Base-by-base conservation (phyloP, 2,113 vertebrate species). In the Procavia capensis region DNA sequence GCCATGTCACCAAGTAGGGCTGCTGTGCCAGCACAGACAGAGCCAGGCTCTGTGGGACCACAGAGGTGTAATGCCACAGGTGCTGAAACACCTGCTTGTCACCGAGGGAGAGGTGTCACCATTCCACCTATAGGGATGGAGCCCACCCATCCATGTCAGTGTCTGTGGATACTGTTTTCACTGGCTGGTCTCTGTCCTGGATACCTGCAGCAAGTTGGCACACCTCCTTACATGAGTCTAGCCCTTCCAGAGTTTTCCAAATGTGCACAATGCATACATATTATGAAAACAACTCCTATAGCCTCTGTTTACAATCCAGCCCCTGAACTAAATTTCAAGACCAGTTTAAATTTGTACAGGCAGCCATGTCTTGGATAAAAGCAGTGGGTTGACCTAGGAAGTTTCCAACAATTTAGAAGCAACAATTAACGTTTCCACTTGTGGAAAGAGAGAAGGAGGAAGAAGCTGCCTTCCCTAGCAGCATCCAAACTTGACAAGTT, bases 321-420 rank as follows among this genome's bases (percentile, higher is more conserved):
- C 3, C n/a, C 16, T 0, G 3, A 36, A 39, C 45, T 11, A 29
- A 86, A 39, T n/a, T 61, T 47, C 9, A 4, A 11, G 19, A 68
- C 25, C 61, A 31, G 61, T 10, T 6, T 9, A 25, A 14, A 11
- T 34, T 27, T 31, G 43, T 29, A 7, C 10, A 2, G 3, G 61
- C 6, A 1, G 47, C 0, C 2, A 5, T 25, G 17, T 6, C 5
- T 13, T 31, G 22, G 22, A 22, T 24, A 1, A n/a, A 25, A 57
- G 13, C 4, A 0, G n/a, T 14, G 41, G 74, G 27, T 22, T 5
- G 22, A 2, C 3, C 22, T 6, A 4, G 10, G n/a, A 50, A 17
- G 57, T 5, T 25, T 14, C 29, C 7, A 5, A 13, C 16, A 11
- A 6, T 19, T 24, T 27, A 7, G 29, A 19, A 19, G 36, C 6